Evolutionary conservation across 2,797 vertebrate genomes (phyloP).

Genomic region (Scolopax rusticola): DNA sequence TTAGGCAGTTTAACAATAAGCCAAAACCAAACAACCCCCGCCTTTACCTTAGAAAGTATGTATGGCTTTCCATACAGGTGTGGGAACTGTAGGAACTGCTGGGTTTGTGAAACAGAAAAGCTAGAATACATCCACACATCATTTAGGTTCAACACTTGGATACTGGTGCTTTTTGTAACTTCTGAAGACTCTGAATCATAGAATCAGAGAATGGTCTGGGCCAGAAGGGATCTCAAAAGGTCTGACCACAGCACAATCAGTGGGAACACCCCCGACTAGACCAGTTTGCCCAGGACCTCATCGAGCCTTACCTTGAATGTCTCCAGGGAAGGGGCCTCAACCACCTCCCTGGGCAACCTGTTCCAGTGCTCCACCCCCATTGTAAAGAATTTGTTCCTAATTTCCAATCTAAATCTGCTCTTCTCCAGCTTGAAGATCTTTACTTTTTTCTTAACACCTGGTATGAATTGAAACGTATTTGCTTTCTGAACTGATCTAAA

Average conservation of each 20-base stretch:
- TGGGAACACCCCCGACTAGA: too few species aligned
- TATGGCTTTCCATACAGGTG: not conserved
- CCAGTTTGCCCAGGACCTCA: too few species aligned
- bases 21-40: accelerated
- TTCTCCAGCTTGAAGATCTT: not conserved
- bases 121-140: accelerated
- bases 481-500: not conserved
- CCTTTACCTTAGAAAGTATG: not conserved
- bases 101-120: not conserved
- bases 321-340: too few species aligned
- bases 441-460: not conserved
- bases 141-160: not conserved
- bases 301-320: too few species aligned
- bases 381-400: too few species aligned
- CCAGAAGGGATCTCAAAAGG: too few species aligned
- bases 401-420: too few species aligned
- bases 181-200: not conserved
- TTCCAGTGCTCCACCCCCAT: too few species aligned
- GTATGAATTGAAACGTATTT: not conserved
- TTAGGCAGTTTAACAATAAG: not conserved
- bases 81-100: not conserved
- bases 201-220: too few species aligned
- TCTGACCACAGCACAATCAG: too few species aligned
- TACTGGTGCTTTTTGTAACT: not conserved
- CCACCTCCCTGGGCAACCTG: too few species aligned